phyloP scores from a whole-genome alignment of 1,140 invertebrate species.

The Aphelenchoides avenae region DNA sequence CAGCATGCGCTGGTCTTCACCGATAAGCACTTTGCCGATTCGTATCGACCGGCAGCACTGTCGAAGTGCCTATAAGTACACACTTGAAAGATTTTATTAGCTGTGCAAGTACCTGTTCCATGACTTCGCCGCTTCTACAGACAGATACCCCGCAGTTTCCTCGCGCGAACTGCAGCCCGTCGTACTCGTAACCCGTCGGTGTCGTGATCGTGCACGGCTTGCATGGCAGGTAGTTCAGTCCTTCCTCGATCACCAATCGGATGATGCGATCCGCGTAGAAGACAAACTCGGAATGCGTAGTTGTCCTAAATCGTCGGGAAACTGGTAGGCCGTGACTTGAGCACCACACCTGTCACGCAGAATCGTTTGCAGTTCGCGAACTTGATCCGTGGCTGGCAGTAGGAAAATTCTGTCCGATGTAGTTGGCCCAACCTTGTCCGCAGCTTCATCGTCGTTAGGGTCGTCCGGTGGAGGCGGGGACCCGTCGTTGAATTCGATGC shows the following conservation, averaged over 20 bases:
- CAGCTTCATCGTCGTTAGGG: no score
- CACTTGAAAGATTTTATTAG: not conserved
- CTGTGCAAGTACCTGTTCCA: slow-evolving; percentile 70
- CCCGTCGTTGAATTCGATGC: no score
- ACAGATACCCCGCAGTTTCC: slow-evolving; percentile 98
- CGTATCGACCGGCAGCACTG: slow-evolving; percentile 79
- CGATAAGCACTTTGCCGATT: slow-evolving; percentile 96
- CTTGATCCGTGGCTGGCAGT: slow-evolving; percentile 33
- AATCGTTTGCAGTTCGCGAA: slow-evolving; percentile 85
- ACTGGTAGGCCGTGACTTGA: not conserved
- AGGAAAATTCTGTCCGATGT: no score
- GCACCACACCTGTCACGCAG: slow-evolving; percentile 76
- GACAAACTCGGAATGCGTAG: slow-evolving; percentile 89
- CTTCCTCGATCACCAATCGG: slow-evolving; percentile 92
- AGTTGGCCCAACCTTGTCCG: no score
- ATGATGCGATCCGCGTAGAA: slow-evolving; percentile 94
- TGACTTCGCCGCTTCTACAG: slow-evolving; percentile 84
- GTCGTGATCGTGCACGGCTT: slow-evolving; percentile 80
- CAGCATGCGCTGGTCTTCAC: slow-evolving; percentile 90
- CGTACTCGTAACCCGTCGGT: slow-evolving; percentile 81
- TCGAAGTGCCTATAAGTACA: slow-evolving; percentile 70
- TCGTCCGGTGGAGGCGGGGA: no score
- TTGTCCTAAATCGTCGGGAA: slow-evolving; percentile 69
- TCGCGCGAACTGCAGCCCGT: slow-evolving; percentile 85
- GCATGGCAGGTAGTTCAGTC: slow-evolving; percentile 91